Conservation (phyloP, 2,888 invertebrate species). For the Eremobia ochroleuca region DNA sequence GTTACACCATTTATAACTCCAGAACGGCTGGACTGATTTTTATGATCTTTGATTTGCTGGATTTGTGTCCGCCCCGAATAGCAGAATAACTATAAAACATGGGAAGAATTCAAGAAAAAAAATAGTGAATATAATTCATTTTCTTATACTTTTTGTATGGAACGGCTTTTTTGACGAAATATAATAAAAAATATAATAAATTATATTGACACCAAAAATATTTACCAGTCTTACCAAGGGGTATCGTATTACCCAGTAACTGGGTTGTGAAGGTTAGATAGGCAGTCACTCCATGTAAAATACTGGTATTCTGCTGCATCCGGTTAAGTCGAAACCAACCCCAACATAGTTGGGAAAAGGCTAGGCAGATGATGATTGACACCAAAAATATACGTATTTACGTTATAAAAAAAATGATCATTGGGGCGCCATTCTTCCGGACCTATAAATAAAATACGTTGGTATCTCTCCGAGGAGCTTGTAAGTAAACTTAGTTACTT, state of each 20-base stretch:
- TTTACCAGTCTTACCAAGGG: too few species aligned
- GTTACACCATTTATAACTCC: background rate
- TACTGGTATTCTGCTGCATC: too few species aligned
- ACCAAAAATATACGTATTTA: background rate
- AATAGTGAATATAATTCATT: background rate
- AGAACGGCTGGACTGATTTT: background rate
- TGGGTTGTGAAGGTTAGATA: too few species aligned
- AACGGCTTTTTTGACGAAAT: background rate
- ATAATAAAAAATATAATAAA: too few species aligned
- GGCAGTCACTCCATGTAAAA: too few species aligned
- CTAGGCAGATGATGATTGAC: too few species aligned
- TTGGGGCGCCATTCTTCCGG: background rate
- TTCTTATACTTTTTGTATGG: background rate
- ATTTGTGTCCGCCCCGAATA: background rate
- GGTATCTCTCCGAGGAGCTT: background rate
- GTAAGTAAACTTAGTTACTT: slow-evolving; percentile 12
- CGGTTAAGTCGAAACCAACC: too few species aligned
- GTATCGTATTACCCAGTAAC: too few species aligned
- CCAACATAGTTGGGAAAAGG: too few species aligned
- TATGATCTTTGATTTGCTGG: background rate
- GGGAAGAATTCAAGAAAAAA: background rate
- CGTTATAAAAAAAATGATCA: background rate
- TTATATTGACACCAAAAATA: too few species aligned
- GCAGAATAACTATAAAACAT: background rate
- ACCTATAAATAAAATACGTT: slow-evolving; percentile 9